Conservation (phyloP, 2,888 invertebrate genomes). For the Hypsopygia costalis region DNA sequence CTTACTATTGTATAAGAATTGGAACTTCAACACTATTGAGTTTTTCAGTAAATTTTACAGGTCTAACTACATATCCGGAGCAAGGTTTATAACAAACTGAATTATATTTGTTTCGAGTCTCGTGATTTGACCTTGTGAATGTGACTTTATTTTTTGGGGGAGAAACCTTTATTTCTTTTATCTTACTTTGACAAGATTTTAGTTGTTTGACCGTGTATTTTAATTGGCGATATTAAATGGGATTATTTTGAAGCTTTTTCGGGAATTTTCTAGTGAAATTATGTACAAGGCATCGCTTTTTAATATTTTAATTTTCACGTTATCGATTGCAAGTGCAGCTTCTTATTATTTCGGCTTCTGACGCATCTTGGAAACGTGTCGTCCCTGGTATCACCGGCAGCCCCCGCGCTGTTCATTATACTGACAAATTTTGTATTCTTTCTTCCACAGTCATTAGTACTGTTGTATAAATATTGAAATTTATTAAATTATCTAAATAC, state of each 20-base stretch:
- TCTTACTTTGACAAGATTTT: constrained; percentile 8
- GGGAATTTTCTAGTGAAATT: constrained; percentile 14
- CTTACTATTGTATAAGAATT: constrained; percentile 11
- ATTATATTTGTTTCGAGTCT: constrained; percentile 48
- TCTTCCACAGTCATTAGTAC: no score
- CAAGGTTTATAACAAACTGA: constrained; percentile 67
- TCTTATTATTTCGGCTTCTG: constrained; percentile 25
- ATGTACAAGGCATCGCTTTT: constrained; percentile 19
- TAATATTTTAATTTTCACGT: constrained; percentile 21
- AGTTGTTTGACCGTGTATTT: constrained; percentile 23
- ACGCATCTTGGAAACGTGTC: constrained; percentile 20
- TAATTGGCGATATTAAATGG: constrained; percentile 16
- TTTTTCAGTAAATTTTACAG: constrained; percentile 77
- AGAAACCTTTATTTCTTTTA: constrained; percentile 23
- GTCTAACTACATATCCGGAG: constrained; percentile 75
- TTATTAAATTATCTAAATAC: no score
- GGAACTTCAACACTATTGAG: constrained; percentile 72
- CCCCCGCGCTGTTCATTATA: not conserved
- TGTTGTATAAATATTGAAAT: no score
- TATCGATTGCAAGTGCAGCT: constrained; percentile 34
- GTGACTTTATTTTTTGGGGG: constrained; percentile 39
- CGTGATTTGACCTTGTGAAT: constrained; percentile 54
- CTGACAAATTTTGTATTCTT: no score
- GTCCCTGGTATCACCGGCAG: not conserved
- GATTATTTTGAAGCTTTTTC: constrained; percentile 25